Evolutionary conservation across 2,888 invertebrate species (phyloP), one percentile per base, ranked within the genome.

Genomic region (Norana najaformis): DNA sequence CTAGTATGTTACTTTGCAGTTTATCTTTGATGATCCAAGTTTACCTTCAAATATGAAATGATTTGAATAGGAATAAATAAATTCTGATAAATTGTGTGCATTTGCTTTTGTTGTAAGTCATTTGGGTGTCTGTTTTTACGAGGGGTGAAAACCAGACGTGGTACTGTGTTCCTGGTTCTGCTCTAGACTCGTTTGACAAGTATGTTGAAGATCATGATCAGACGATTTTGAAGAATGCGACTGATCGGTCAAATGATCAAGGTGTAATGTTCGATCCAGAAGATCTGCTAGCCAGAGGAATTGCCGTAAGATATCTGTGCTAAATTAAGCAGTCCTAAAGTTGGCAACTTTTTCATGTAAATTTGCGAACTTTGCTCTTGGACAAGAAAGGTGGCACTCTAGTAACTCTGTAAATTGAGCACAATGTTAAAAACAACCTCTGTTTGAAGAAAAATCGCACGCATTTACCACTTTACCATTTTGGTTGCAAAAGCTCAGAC

Each of bases 251-350:
- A 95, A 95, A 99, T 91, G 99, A 99, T 95, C 96, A 99, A 91
- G 99, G 99, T 83, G 99, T 99, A 88, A 99, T 98, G 92, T 98
- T 99, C 97, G 99, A 99, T 96, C 99, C 99, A 1, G 98, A 98
- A 93, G 97, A 98, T 91, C 96, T 99, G 34, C 98, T 98, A 96
- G 96, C 96, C 93, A 97, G 97, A 91, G 96, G 96, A 90, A 96
- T 95, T 30, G 95, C 95, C 53, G 95, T 95, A 36, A 90, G 91
- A 91, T 85, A 13, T 85, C 85, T 11, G n/a, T 69, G 69, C 69
- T n/a, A 69, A 69, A 69, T 69, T n/a, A 30, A n/a, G 69, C 30
- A 2, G n/a, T 69, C 30, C n/a, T n/a, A n/a, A 69, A 69, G n/a
- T 69, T n/a, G 69, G n/a, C n/a, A n/a, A 11, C 30, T n/a, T 11